Evolutionary conservation across 2,888 invertebrate genomes (phyloP), one percentile per base, ranked within the genome.

Genomic region (Amphipyra berbera): DNA sequence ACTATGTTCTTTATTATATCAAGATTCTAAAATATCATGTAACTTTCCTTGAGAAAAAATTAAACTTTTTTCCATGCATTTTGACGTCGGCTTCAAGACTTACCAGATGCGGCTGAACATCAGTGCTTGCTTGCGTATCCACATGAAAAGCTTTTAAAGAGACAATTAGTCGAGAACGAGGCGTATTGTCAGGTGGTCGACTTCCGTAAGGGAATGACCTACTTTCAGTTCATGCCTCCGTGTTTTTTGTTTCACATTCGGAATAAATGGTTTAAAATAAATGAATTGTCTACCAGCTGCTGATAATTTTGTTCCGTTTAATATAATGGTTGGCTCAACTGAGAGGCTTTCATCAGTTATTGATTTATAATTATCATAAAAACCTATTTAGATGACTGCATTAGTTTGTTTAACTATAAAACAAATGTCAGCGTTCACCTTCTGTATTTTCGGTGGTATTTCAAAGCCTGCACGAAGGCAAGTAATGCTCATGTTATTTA

Each of bases 121-220:
- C 59, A 72, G 45, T 46, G 58, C 59, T 49, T 33, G 41, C 46
- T 30, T 63, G 35, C 40, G 15, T 64, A 42, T 61, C 58, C 65
- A 61, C 54, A 42, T 56, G 59, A 68, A 59, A 21, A 52, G 60
- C 46, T 62, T 75, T 66, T 49, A 70, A 68, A 75, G 56, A 65
- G 63, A 63, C 68, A 61, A 67, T 66, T 58, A 70, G 53, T 42
- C 35, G 40, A 41, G 68, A 72, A 47, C 56, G 57, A 57, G 57
- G 55, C 64, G 55, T 52, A 63, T 58, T 48, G 64, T 70, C 62
- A 65, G 68, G 69, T 77, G 55, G 48, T 33, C 59, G 55, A 53
- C 69, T 79, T 69, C 75, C 68, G 56, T 37, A 61, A 66, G 73
- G 61, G 60, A 68, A 38, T 73, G 81, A 54, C 78, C 76, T 71